Percentiles rank a stretch among this genome's conserved stretches.
Evolutionary conservation across 2,797 vertebrate genomes (phyloP).

Genomic region (Anas georgica): DNA sequence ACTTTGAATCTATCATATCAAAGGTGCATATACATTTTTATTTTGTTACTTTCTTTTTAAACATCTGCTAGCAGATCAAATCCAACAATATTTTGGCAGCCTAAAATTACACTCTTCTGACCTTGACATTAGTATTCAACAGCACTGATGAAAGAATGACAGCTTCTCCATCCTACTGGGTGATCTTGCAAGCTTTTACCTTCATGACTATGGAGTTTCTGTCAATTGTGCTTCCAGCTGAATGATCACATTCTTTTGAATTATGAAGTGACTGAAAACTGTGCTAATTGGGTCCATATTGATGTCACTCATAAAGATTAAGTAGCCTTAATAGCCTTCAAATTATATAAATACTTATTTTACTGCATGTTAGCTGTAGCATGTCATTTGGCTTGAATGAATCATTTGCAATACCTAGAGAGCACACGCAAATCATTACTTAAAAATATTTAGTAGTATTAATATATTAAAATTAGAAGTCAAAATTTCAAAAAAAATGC

Average conservation of each 20-base stretch:
- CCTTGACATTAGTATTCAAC: constrained; percentile 83
- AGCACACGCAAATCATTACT: not conserved
- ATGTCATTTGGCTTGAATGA: constrained; percentile 6
- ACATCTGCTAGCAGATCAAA: constrained; percentile 69
- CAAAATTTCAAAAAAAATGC: not conserved
- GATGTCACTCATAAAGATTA: constrained; percentile 77
- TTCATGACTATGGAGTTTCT: constrained; percentile 82
- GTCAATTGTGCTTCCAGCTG: constrained; percentile 81
- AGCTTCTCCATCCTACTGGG: constrained; percentile 79
- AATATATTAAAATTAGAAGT: constrained; percentile 3
- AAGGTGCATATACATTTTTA: constrained; percentile 63
- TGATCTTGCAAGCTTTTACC: constrained; percentile 79
- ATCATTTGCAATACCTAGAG: not conserved
- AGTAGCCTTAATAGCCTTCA: constrained; percentile 58
- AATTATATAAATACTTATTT: constrained; percentile 62
- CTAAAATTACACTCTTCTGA: constrained; percentile 80
- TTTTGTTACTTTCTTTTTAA: constrained; percentile 68
- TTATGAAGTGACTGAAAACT: constrained; percentile 79
- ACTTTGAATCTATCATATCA: not conserved
- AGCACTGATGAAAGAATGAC: constrained; percentile 76
- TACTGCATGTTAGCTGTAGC: constrained; percentile 1
- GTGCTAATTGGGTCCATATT: constrained; percentile 77
- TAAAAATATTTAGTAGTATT: not conserved
- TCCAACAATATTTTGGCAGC: constrained; percentile 79
- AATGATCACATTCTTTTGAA: constrained; percentile 79